phyloP scores from a whole-genome alignment of 2,113 vertebrate species.

The Mola mola region DNA sequence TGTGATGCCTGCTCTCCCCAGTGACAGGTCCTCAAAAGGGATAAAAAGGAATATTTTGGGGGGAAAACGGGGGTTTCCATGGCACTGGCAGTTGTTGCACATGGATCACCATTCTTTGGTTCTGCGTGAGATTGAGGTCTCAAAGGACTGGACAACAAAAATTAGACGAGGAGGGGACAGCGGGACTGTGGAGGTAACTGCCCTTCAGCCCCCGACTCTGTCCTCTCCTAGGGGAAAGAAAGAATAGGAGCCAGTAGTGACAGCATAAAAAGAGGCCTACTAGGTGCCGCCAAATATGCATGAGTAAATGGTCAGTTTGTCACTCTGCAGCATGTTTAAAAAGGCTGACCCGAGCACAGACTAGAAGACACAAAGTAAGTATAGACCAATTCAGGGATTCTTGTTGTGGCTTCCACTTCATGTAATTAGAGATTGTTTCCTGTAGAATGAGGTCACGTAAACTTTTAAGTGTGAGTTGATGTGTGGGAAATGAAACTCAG shows the following conservation, averaged over 20 bases:
- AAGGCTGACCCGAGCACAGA: constrained; percentile 47
- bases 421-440: constrained; percentile 92
- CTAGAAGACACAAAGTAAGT: constrained; percentile 34
- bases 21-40: constrained; percentile 97
- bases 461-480: constrained; percentile 77
- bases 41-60: constrained; percentile 90
- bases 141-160: constrained; percentile 85
- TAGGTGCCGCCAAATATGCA: constrained; percentile 81
- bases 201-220: constrained; percentile 74
- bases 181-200: constrained; percentile 84
- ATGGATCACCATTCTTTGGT: constrained; percentile 86
- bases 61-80: constrained; percentile 95
- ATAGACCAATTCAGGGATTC: constrained; percentile 55
- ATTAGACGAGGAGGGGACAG: constrained; percentile 81
- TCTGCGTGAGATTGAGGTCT: constrained; percentile 84
- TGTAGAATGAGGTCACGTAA: constrained; percentile 79
- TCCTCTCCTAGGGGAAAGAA: constrained; percentile 73
- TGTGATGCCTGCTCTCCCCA: constrained; percentile 91
- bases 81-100: constrained; percentile 88
- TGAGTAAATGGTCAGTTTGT: constrained; percentile 84
- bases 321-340: constrained; percentile 66
- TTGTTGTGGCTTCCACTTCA: constrained; percentile 76
- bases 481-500: constrained; percentile 75
- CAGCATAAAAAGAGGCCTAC: constrained; percentile 80
- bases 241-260: constrained; percentile 81